Evolutionary conservation across 2,797 vertebrate species (phyloP).

Genomic region (Anniella stebbinsi): DNA sequence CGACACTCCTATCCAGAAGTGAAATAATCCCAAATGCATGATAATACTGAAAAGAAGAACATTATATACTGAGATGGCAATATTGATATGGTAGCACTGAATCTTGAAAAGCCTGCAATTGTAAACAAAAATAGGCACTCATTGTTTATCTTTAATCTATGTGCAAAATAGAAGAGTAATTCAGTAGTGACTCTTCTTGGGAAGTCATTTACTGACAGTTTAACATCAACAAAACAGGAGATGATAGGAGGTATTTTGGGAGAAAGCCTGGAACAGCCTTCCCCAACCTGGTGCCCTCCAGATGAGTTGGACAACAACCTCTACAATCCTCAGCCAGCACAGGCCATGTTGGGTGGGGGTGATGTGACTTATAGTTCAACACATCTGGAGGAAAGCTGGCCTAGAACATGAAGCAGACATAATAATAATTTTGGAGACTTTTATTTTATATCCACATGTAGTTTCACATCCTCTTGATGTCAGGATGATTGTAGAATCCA

Average conservation of each 20-base stretch:
- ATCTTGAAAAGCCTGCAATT: not conserved
- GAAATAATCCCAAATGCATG: not conserved
- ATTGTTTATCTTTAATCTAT: conserved; percentile 1
- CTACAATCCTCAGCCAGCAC: not conserved
- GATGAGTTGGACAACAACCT: not conserved
- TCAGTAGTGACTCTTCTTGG: not conserved
- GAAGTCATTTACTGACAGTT: conserved; percentile 4
- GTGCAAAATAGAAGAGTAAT: not conserved
- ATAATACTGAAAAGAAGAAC: not conserved
- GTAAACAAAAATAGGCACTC: not conserved
- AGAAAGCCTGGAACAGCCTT: not conserved
- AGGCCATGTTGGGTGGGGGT: not conserved
- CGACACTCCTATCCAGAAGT: not conserved
- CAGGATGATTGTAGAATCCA: not conserved
- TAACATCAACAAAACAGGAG: too few relatives aligned
- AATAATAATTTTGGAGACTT: not conserved
- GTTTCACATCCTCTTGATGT: not conserved
- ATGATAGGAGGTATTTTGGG: not conserved
- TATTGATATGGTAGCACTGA: too few relatives aligned
- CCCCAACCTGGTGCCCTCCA: too few relatives aligned
- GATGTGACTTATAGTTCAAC: not conserved
- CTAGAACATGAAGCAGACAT: not conserved
- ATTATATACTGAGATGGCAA: too few relatives aligned
- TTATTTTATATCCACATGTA: not conserved
- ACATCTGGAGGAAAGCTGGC: not conserved